These are phyloP conservation scores for Trichopria drosophilae DNA, from an alignment of 2,888 invertebrate genomes.

Conservation along the genomic window DNA sequence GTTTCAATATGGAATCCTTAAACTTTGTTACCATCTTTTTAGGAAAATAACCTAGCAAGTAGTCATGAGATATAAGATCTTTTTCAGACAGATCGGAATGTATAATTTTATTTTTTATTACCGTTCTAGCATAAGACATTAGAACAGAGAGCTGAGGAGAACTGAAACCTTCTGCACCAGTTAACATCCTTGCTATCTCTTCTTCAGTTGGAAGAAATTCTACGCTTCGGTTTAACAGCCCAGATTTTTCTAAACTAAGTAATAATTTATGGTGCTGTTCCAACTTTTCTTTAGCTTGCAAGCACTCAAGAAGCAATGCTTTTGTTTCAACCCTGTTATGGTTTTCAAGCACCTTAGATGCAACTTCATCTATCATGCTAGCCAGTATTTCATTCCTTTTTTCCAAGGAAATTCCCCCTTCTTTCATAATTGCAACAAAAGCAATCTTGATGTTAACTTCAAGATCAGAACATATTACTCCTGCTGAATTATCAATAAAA, in stretches of 20 bases:
- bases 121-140: slow-evolving; percentile 13
- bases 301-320: slow-evolving; percentile 21
- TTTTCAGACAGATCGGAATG: slow-evolving; percentile 12
- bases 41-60: slow-evolving; percentile 13
- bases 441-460: slow-evolving; percentile 23
- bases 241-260: slow-evolving; percentile 12
- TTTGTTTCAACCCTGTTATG: slow-evolving; percentile 18
- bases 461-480: slow-evolving; percentile 22
- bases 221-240: slow-evolving; percentile 12
- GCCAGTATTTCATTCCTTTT: slow-evolving; percentile 22
- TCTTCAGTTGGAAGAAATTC: slow-evolving; percentile 14
- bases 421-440: slow-evolving; percentile 18
- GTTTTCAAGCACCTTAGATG: slow-evolving; percentile 21
- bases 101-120: slow-evolving; percentile 10
- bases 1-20: slow-evolving; percentile 8
- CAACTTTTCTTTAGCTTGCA: slow-evolving; percentile 19
- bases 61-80: slow-evolving; percentile 13
- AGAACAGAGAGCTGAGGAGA: slow-evolving; percentile 13
- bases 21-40: slow-evolving; percentile 9
- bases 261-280: slow-evolving; percentile 18
- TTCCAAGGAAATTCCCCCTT: slow-evolving; percentile 16
- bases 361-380: slow-evolving; percentile 18
- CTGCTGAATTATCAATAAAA: slow-evolving; percentile 23
- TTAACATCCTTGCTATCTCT: slow-evolving; percentile 15
- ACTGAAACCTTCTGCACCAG: slow-evolving; percentile 10